phyloP scores from a whole-genome alignment of 64 coral and sea anemone genomes.

The Cladopsammia gracilis region DNA sequence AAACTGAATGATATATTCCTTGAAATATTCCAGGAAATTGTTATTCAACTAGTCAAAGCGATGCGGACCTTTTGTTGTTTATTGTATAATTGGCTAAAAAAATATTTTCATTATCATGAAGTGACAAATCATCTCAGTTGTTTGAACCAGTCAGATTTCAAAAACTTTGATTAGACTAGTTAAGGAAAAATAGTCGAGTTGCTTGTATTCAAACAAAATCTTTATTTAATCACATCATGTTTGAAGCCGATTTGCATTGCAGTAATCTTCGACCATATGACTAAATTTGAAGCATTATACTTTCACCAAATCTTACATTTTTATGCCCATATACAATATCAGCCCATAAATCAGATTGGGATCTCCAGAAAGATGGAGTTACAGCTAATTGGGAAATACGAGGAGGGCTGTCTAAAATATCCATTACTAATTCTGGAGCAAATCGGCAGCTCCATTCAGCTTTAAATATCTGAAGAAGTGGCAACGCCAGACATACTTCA shows the following conservation, averaged over 20 bases:
- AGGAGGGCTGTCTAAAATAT: conserved; percentile 68
- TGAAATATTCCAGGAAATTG: conserved; percentile 41
- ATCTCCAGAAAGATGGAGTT: conserved; percentile 62
- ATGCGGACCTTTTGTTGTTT: no score
- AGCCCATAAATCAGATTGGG: conserved; percentile 39
- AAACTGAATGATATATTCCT: conserved; percentile 10
- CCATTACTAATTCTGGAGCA: conserved; percentile 66
- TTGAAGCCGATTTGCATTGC: conserved; percentile 54
- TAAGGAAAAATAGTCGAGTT: conserved; percentile 28
- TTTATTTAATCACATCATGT: conserved; percentile 74
- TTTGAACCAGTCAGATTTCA: conserved; percentile 14
- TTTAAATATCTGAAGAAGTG: conserved; percentile 78
- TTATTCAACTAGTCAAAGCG: conserved; percentile 27
- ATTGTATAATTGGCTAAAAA: no score
- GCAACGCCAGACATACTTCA: conserved; percentile 56
- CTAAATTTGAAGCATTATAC: conserved; percentile 61
- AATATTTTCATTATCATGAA: conserved; percentile 15
- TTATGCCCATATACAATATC: conserved; percentile 58
- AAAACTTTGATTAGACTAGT: conserved; percentile 4
- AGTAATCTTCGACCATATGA: conserved; percentile 38
- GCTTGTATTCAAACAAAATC: conserved; percentile 47
- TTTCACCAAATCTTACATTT: conserved; percentile 67
- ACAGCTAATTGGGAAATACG: conserved; percentile 62
- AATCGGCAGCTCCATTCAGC: conserved; percentile 69
- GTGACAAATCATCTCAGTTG: conserved; percentile 48